A percentile compares a stretch with the other conserved stretches of the same genome.
These are phyloP conservation scores for Bufo gargarizans DNA, from an alignment of 2,113 vertebrate species.

Conservation along the genomic window DNA sequence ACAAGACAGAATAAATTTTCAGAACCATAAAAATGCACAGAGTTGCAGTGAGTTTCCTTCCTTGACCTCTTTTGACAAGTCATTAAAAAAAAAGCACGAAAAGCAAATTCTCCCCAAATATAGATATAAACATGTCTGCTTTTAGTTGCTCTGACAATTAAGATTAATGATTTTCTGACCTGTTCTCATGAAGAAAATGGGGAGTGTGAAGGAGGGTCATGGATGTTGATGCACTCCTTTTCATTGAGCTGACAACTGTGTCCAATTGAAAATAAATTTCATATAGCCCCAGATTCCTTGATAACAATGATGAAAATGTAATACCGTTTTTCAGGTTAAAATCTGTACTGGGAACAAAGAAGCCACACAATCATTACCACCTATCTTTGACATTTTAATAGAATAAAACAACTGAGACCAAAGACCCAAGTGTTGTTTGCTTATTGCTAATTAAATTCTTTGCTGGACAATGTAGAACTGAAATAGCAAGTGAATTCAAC, in stretches of 20 bases:
- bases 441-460: slow-evolving; percentile 39
- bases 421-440: slow-evolving; percentile 41
- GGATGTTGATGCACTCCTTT: slow-evolving; percentile 25
- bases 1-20: neutral
- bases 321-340: neutral
- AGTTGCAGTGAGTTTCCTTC: neutral
- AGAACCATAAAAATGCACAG: neutral
- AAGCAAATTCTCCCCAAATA: neutral
- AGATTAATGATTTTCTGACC: slow-evolving; percentile 43
- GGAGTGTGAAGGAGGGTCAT: slow-evolving; percentile 18
- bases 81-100: neutral
- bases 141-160: slow-evolving; percentile 18
- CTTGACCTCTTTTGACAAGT: neutral
- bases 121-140: neutral
- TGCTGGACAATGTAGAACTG: neutral
- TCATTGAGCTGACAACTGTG: neutral
- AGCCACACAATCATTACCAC: neutral
- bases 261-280: slow-evolving; percentile 9
- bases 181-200: slow-evolving; percentile 2
- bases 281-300: neutral
- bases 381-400: slow-evolving; percentile 18
- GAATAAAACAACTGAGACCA: slow-evolving; percentile 1
- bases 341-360: neutral
- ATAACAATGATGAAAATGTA: neutral
- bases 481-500: neutral